Evolutionary conservation across 2,797 vertebrate genomes (phyloP), one percentile per base, ranked within the genome.

Genomic region (Sebastes dallii): DNA sequence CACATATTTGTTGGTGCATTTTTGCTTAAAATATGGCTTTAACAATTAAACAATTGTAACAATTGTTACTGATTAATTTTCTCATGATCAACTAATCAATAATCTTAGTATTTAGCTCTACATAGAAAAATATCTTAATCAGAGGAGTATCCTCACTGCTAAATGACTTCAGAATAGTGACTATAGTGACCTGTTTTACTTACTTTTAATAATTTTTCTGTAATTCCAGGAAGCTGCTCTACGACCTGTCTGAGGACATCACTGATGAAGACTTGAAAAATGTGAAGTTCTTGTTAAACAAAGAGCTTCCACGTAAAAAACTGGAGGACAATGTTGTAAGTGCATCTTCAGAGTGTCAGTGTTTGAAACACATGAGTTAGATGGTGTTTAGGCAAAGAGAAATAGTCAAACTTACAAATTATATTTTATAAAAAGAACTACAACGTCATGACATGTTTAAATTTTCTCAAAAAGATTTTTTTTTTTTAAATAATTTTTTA

Each of bases 151-250:
- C 20, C 11, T 24, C 10, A 25, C 18, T 20, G 20, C 9, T 46
- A 34, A 29, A 69, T 65, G 25, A 70, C 25, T 2, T 69, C 22
- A 69, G 14, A 66, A 60, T 16, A 34, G 5, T 5, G 25, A 29
- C 27, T 34, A 5, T 13, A n/a, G 7, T 62, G 30, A 36, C 24
- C 54, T 59, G 1, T 66, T 56, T 60, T 24, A 25, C 1, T 36
- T 25, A 8, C 18, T 22, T 42, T 24, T 13, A 8, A 32, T 29
- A 22, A 0, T 29, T n/a, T 46, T 70, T 64, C 16, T 56, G 59
- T 72, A 5, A 74, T 75, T 88, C 71, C 87, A 98, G 97, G 87
- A 93, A 92, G 78, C 89, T 99, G 90, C 95, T 99, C 18, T 97
- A 95, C 73, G 75, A 93, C n/a, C 77, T 98, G 75, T 95, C 96